phyloP scores from a whole-genome alignment of 2,113 vertebrate species.

The Cyphomyrus discorhynchus region DNA sequence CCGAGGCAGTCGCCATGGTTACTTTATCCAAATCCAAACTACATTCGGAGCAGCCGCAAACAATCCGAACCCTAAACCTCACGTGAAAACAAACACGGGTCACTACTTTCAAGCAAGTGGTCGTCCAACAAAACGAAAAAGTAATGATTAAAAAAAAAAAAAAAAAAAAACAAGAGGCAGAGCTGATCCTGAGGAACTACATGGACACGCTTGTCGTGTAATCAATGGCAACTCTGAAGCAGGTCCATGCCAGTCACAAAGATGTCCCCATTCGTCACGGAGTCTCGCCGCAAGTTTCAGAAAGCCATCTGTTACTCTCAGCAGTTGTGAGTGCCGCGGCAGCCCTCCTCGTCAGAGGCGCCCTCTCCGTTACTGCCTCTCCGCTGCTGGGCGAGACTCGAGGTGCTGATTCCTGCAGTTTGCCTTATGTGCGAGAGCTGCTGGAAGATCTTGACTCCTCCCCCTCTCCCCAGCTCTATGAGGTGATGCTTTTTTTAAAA shows the following conservation, averaged over 20 bases:
- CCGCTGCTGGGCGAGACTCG: conserved; percentile 44
- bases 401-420: conserved; percentile 46
- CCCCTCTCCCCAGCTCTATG: conserved; percentile 42
- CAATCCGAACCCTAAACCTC: background rate
- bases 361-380: conserved; percentile 45
- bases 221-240: background rate
- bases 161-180: background rate
- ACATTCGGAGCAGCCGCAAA: background rate
- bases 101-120: background rate
- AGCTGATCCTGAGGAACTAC: background rate
- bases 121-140: background rate
- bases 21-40: conserved; percentile 8
- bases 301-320: conserved; percentile 28
- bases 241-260: background rate
- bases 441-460: conserved; percentile 45
- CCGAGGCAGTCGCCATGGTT: conserved; percentile 43
- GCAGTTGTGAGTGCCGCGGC: conserved; percentile 31
- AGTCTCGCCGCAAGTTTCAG: background rate
- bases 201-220: background rate
- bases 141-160: background rate
- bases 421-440: conserved; percentile 41
- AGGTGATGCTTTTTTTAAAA: conserved; percentile 31
- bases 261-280: background rate
- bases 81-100: background rate
- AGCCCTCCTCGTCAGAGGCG: conserved; percentile 25